phyloP scores from a whole-genome alignment of 2,888 invertebrate species.

The Euphydryas editha region DNA sequence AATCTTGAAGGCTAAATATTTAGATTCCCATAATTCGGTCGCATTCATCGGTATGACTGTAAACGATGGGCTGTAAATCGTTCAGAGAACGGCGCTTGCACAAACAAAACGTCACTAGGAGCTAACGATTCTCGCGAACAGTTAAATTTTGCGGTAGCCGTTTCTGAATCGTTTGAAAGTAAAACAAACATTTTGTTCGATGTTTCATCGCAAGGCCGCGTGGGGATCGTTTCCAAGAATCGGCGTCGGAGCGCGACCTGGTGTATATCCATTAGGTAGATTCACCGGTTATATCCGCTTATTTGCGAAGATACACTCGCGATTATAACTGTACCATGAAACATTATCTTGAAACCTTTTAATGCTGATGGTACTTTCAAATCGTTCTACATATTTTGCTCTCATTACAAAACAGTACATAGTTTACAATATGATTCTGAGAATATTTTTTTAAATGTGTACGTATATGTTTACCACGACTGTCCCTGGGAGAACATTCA shows the following conservation, averaged over 20 bases:
- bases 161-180: constrained; percentile 72
- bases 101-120: constrained; percentile 70
- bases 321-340: constrained; percentile 38
- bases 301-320: constrained; percentile 40
- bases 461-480: constrained; percentile 56
- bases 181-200: constrained; percentile 74
- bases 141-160: constrained; percentile 72
- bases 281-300: constrained; percentile 32
- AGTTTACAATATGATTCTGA: constrained; percentile 59
- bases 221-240: constrained; percentile 67
- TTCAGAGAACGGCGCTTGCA: constrained; percentile 65
- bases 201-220: constrained; percentile 74
- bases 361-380: constrained; percentile 27
- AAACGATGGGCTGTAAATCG: constrained; percentile 62
- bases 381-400: constrained; percentile 19
- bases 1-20: constrained; percentile 53
- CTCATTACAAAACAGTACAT: constrained; percentile 46
- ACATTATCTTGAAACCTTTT: constrained; percentile 9
- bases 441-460: constrained; percentile 57
- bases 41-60: constrained; percentile 41
- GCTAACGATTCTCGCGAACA: constrained; percentile 66
- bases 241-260: constrained; percentile 51
- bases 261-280: constrained; percentile 51
- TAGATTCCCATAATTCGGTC: constrained; percentile 47
- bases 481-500: constrained; percentile 64